Conservation (phyloP, 2,113 vertebrate genomes). For the Malurus cyaneus region DNA sequence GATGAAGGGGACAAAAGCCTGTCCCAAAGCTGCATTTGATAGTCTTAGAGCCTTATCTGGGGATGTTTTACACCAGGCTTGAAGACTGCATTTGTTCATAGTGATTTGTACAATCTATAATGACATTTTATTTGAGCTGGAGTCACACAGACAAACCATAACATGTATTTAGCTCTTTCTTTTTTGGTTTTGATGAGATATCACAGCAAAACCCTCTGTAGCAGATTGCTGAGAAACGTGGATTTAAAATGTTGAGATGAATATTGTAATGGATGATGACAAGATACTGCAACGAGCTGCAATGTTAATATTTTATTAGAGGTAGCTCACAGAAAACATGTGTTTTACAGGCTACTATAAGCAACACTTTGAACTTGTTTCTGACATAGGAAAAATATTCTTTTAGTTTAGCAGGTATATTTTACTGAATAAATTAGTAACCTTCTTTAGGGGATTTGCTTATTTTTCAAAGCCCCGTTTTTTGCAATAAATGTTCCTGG, state of each 20-base stretch:
- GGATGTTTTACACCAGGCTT: conserved; percentile 76
- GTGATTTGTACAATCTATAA: conserved; percentile 72
- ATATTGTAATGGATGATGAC: conserved; percentile 34
- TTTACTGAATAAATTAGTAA: neutral
- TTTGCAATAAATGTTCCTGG: neutral
- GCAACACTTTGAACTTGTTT: neutral
- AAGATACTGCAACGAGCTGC: conserved; percentile 32
- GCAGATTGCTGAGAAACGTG: conserved; percentile 18
- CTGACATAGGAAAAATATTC: neutral
- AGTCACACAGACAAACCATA: conserved; percentile 66
- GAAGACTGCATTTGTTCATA: conserved; percentile 70
- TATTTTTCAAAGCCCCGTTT: neutral
- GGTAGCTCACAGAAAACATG: neutral
- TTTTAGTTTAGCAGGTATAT: neutral
- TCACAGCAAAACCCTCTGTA: conserved; percentile 19
- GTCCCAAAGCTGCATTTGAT: conserved; percentile 72
- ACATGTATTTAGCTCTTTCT: conserved; percentile 43
- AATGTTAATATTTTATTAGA: conserved; percentile 1
- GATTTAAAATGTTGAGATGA: conserved; percentile 21
- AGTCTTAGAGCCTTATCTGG: conserved; percentile 74
- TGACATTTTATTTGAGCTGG: conserved; percentile 74
- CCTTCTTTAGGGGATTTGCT: neutral
- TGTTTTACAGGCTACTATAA: neutral
- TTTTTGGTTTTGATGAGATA: conserved; percentile 44
- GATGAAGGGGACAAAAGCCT: conserved; percentile 76